These are phyloP conservation scores for Esox lucius DNA, from an alignment of 2,797 vertebrate species.

Conservation along the genomic window DNA sequence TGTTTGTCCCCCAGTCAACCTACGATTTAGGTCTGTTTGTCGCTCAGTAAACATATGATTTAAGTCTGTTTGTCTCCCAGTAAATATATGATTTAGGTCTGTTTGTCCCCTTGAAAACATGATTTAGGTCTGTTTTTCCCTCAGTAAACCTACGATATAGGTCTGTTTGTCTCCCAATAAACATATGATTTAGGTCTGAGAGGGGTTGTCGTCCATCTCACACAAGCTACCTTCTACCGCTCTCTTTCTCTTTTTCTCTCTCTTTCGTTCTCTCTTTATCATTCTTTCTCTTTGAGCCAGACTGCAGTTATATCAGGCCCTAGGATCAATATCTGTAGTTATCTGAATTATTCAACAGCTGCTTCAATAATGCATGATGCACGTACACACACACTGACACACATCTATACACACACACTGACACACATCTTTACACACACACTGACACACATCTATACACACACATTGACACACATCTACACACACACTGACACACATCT, in stretches of 20 bases:
- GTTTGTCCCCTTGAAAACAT: too few species aligned
- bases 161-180: background rate
- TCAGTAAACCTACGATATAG: too few species aligned
- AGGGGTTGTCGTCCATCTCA: background rate
- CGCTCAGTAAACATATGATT: too few species aligned
- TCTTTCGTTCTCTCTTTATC: background rate
- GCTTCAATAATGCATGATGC: conserved; percentile 69
- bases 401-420: too few species aligned
- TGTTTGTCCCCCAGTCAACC: too few species aligned
- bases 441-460: background rate
- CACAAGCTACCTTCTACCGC: background rate
- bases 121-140: too few species aligned
- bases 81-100: too few species aligned
- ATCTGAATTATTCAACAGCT: conserved; percentile 72
- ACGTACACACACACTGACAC: background rate
- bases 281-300: conserved; percentile 28
- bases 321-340: conserved; percentile 66
- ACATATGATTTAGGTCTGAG: conserved; percentile 1
- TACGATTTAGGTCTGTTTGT: too few species aligned
- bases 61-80: too few species aligned
- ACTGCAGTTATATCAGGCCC: conserved; percentile 60
- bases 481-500: too few species aligned
- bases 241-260: background rate
- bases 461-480: too few species aligned
- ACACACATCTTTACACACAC: conserved; percentile 16